Conservation (phyloP, 2,113 vertebrate species). For the Potamarius usumacintae region DNA sequence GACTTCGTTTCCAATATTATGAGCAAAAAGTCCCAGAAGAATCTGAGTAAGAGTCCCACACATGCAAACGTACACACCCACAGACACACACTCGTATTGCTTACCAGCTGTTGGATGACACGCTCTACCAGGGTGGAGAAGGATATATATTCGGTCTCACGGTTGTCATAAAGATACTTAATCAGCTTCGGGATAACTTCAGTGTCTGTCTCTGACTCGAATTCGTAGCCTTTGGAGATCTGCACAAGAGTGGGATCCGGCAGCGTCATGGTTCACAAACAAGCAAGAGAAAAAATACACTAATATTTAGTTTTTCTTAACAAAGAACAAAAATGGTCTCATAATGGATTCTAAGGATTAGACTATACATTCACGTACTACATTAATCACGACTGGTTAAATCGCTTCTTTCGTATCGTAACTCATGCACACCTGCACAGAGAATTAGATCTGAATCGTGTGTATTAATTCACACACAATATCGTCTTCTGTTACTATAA, state of each 20-base stretch:
- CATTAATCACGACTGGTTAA: background rate
- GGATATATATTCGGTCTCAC: slow-evolving; percentile 78
- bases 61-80: slow-evolving; percentile 7
- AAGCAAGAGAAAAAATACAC: slow-evolving; percentile 28
- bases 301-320: background rate
- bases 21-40: slow-evolving; percentile 32
- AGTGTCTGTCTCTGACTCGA: slow-evolving; percentile 96
- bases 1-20: slow-evolving; percentile 35
- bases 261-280: slow-evolving; percentile 38
- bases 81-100: slow-evolving; percentile 52
- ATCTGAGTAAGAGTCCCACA: slow-evolving; percentile 8
- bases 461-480: background rate
- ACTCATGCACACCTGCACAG: background rate
- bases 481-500: background rate
- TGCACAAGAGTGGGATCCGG: slow-evolving; percentile 59
- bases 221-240: slow-evolving; percentile 92
- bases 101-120: slow-evolving; percentile 93
- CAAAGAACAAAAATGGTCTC: background rate
- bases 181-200: slow-evolving; percentile 94
- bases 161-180: slow-evolving; percentile 96
- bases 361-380: no score
- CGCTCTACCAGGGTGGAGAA: slow-evolving; percentile 91
- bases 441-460: background rate
- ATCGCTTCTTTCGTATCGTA: background rate
- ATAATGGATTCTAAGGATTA: background rate